Evolutionary conservation across 1,140 invertebrate genomes (phyloP), one percentile per base, ranked within the genome.

Genomic region (Neuroterus valhalla): DNA sequence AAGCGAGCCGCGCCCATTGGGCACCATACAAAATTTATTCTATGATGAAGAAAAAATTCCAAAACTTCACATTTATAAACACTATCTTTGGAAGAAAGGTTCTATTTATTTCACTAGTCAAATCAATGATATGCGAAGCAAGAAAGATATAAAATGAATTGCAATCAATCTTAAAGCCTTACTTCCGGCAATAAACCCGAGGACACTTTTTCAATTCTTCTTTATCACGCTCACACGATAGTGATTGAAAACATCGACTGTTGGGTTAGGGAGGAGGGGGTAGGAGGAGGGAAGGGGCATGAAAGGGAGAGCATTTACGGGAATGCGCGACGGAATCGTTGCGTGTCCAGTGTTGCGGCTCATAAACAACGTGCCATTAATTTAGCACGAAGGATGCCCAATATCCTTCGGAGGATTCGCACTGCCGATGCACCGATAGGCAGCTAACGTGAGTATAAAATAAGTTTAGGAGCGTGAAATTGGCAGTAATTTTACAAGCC

Each of bases 401-500:
- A 89, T 88, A 87, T 89, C 81, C 85, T 86, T 78, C 80, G 75
- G 62, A 72, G 80, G 81, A 66, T 76, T 52, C 62, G 42, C 44
- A 31, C 8, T 21, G n/a, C 50, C 70, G 55, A 62, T 62, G 81
- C 79, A 79, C 77, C 78, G 75, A 72, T 67, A 77, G 74, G 72
- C 76, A 70, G 78, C 62, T 46, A 23, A 66, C 46, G 72, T 75
- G 78, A 78, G 80, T 84, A 88, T 87, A 86, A 87, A 90, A 87
- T 87, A 87, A 86, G 83, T 86, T 90, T 88, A 88, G 83, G 85
- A 87, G 87, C 88, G 88, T 89, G 89, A 89, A 90, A 90, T 90
- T 90, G 88, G 84, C 82, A 87, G 89, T 89, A 89, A 90, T 90
- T 90, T 90, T 90, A 90, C 89, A 89, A 89, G 89, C 89, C 87